Evolutionary conservation across 1,140 invertebrate species (phyloP).

Genomic region (Scaptomyza pallida): DNA sequence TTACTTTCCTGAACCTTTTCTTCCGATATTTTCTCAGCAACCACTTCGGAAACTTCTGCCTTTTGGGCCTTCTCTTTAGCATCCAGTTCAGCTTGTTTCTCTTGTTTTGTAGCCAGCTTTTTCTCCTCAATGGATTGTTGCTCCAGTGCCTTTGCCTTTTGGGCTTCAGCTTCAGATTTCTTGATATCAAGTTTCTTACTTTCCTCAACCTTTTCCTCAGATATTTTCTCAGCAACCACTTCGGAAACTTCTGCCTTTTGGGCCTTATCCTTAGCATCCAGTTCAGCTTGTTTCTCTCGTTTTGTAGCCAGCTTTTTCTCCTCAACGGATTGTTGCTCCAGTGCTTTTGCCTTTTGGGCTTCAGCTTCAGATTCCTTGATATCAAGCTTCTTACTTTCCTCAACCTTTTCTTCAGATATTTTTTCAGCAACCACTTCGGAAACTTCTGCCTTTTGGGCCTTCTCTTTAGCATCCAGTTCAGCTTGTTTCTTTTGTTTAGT

Average conservation of each 20-base stretch:
- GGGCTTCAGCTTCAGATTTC: slow-evolving; percentile 9
- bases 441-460: slow-evolving; percentile 9
- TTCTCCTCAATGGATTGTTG: slow-evolving; percentile 20
- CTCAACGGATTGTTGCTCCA: slow-evolving; percentile 40
- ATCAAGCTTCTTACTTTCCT: slow-evolving; percentile 22
- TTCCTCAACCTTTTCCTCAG: slow-evolving; percentile 5
- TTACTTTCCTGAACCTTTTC: slow-evolving; percentile 10
- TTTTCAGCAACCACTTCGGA: slow-evolving; percentile 30
- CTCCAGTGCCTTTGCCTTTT: slow-evolving; percentile 15
- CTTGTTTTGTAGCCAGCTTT: slow-evolving; percentile 1
- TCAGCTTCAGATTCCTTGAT: slow-evolving; percentile 16
- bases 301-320: slow-evolving; percentile 27
- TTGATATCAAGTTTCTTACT: slow-evolving; percentile 2
- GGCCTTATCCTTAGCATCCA: slow-evolving; percentile 2
- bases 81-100: slow-evolving; percentile 21
- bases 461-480: slow-evolving; percentile 11
- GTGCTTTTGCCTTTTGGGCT: slow-evolving; percentile 26
- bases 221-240: slow-evolving; percentile 16
- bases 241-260: slow-evolving; percentile 14
- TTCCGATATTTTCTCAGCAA: slow-evolving; percentile 31
- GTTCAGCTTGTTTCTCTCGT: slow-evolving; percentile 31
- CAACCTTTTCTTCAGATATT: slow-evolving; percentile 25
- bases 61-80: slow-evolving; percentile 25
- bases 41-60: slow-evolving; percentile 45
- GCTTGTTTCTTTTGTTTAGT: slow-evolving; percentile 22